Evolutionary conservation across 53 echinoderm and acorn worm species (phyloP).

Genomic region (Stichopus horrens): DNA sequence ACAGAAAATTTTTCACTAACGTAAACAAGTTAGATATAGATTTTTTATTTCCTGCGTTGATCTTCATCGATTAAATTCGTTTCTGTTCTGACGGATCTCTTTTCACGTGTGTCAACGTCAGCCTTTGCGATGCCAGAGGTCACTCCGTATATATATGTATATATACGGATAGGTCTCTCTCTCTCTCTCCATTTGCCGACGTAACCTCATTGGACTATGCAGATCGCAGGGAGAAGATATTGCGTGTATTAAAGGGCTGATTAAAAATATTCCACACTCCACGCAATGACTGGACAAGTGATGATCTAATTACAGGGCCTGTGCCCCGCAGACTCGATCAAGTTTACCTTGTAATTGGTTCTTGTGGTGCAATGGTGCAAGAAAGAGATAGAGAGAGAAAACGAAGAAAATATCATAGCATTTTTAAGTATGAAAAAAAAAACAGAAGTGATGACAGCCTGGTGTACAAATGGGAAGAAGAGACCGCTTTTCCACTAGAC

Average conservation of each 20-base stretch:
- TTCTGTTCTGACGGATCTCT: neutral
- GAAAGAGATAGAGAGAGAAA: too few species aligned
- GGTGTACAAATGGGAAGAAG: too few species aligned
- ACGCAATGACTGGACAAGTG: constrained; percentile 1
- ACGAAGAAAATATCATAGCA: too few species aligned
- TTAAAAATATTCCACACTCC: constrained; percentile 8
- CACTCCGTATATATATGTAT: neutral
- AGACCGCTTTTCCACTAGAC: too few species aligned
- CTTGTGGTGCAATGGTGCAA: constrained; percentile 19
- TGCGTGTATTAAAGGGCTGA: neutral
- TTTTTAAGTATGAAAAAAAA: too few species aligned
- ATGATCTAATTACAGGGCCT: constrained; percentile 24
- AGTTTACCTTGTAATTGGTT: constrained; percentile 16
- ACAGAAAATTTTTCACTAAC: too few species aligned
- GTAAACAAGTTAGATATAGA: neutral
- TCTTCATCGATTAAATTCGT: neutral
- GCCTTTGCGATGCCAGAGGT: neutral
- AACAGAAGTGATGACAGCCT: too few species aligned
- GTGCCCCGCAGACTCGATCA: constrained; percentile 16
- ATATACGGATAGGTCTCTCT: neutral
- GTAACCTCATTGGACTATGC: too few species aligned
- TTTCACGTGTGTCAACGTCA: neutral
- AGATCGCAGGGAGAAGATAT: neutral
- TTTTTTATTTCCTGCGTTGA: neutral
- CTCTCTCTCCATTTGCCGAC: too few species aligned